A percentile compares a stretch with the other conserved stretches of the same genome.
Evolutionary conservation across 2,113 vertebrate genomes (phyloP).

Genomic region (Mustelus asterias): DNA sequence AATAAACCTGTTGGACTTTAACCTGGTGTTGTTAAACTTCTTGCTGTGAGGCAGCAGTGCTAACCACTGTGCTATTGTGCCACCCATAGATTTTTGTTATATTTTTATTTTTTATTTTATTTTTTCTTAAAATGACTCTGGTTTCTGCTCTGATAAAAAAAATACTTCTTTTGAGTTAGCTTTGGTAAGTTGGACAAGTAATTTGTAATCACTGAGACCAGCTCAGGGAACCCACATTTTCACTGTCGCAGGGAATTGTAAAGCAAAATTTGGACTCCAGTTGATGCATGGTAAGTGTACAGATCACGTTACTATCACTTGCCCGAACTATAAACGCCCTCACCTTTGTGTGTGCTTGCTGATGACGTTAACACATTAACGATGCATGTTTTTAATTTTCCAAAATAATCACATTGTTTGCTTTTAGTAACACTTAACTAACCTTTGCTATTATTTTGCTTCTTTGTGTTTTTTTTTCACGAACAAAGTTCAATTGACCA

Average conservation of each 20-base stretch:
- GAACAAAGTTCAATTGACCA: slow-evolving; percentile 98
- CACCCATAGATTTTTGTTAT: too few relatives aligned
- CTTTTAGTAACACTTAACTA: slow-evolving; percentile 55
- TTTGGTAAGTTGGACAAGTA: not conserved
- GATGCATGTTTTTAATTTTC: not conserved
- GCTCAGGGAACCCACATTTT: not conserved
- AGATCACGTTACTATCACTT: not conserved
- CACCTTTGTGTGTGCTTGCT: not conserved
- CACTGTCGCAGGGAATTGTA: too few relatives aligned
- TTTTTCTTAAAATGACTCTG: not conserved
- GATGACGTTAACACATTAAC: not conserved
- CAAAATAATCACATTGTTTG: not conserved
- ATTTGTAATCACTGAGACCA: slow-evolving; percentile 7
- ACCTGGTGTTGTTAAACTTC: too few relatives aligned
- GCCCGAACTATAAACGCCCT: not conserved
- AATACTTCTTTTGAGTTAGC: not conserved
- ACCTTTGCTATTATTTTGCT: slow-evolving; percentile 68
- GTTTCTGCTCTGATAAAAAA: not conserved
- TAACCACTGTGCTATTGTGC: too few relatives aligned
- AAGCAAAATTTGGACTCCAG: not conserved
- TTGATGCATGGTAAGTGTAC: not conserved
- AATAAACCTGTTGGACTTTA: too few relatives aligned
- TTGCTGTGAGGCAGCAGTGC: too few relatives aligned
- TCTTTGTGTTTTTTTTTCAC: slow-evolving; percentile 60
- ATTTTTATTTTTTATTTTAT: not conserved